A percentile compares a stretch with the other conserved stretches of the same genome.
Conservation (phyloP, 2,888 invertebrate genomes). For the Zhuqinia jingwanae region DNA sequence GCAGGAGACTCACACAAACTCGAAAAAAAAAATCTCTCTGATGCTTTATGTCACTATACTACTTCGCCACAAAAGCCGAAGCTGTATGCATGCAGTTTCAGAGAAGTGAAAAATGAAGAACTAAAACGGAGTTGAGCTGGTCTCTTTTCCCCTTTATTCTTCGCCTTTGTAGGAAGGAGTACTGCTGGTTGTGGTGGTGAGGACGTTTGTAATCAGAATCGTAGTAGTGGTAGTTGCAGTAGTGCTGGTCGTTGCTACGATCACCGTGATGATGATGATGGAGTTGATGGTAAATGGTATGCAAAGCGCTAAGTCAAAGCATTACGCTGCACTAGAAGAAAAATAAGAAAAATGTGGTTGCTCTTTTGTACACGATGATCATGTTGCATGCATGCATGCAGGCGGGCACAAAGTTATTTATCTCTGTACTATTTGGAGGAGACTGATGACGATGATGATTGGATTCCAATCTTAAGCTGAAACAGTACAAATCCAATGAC, state of each 20-base stretch:
- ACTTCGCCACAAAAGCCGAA: no score
- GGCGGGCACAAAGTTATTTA: background rate
- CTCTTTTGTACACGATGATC: conserved; percentile 20
- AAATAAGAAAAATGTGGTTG: background rate
- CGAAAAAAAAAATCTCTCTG: no score
- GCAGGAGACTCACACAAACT: no score
- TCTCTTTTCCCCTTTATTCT: conserved; percentile 17
- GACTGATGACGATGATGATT: conserved; percentile 41
- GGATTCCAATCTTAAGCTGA: conserved; percentile 58
- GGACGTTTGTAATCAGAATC: no score
- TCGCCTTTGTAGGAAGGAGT: conserved; percentile 13
- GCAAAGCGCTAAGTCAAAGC: conserved; percentile 16
- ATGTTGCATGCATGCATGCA: conserved; percentile 32
- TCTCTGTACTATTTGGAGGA: background rate
- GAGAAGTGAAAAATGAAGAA: conserved; percentile 37
- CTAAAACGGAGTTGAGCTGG: conserved; percentile 54
- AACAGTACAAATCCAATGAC: background rate
- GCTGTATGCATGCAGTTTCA: background rate
- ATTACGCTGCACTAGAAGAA: background rate
- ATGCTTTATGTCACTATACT: no score
- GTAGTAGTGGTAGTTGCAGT: conserved; percentile 9
- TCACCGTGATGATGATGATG: background rate
- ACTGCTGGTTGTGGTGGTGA: no score
- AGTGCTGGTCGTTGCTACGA: conserved; percentile 13
- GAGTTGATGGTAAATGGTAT: conserved; percentile 20